A percentile compares a stretch with the other conserved stretches of the same genome.
Evolutionary conservation across 2,888 invertebrate genomes (phyloP).

Genomic region (Pseudococcus viburni): DNA sequence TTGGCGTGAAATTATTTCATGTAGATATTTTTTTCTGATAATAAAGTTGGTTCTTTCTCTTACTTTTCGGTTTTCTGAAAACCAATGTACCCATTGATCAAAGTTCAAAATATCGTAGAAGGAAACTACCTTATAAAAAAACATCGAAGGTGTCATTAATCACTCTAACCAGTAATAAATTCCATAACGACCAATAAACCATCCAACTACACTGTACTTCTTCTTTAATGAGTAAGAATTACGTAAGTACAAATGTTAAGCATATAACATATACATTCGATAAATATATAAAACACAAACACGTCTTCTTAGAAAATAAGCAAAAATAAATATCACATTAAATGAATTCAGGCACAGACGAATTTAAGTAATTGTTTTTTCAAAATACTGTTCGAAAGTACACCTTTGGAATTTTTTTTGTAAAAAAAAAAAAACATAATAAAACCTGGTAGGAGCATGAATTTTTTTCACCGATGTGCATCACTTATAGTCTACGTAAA

Average conservation of each 20-base stretch:
- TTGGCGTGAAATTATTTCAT: too few species aligned
- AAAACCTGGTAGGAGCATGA: neutral
- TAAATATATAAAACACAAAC: constrained; percentile 60
- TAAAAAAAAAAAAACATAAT: neutral
- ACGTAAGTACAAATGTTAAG: constrained; percentile 64
- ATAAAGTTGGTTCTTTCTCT: too few species aligned
- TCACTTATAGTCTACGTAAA: constrained; percentile 45
- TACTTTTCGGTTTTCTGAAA: too few species aligned
- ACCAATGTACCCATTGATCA: too few species aligned
- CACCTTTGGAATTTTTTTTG: constrained; percentile 35
- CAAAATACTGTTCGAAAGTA: constrained; percentile 42
- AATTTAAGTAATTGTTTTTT: constrained; percentile 48
- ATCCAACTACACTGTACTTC: constrained; percentile 28
- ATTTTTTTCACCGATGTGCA: constrained; percentile 37
- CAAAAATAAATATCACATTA: constrained; percentile 62
- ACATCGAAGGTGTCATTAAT: neutral
- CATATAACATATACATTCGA: constrained; percentile 59
- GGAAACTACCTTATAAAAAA: neutral
- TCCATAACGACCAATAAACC: neutral
- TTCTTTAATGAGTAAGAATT: constrained; percentile 54
- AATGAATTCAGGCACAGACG: constrained; percentile 64
- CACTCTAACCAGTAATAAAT: neutral
- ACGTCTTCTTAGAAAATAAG: constrained; percentile 59
- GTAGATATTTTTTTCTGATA: too few species aligned
- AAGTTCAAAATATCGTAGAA: neutral